A percentile compares a stretch with the other conserved stretches of the same genome.
Conservation (phyloP, 2,113 vertebrate genomes). For the Fukomys damarensis region DNA sequence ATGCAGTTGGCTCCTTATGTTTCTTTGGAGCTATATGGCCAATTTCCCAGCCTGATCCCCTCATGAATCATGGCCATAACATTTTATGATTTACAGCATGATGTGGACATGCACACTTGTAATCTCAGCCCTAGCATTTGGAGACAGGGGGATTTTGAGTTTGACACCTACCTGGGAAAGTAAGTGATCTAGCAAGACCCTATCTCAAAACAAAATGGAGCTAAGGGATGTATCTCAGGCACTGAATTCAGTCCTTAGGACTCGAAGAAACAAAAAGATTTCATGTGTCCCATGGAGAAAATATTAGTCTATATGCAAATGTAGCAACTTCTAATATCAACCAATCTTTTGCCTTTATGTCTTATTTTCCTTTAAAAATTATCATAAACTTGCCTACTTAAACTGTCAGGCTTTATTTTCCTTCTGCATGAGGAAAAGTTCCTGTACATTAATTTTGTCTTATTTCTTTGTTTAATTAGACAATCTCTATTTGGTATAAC, state of each 20-base stretch:
- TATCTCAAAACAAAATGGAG: not conserved
- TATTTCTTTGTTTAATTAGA: conserved; percentile 82
- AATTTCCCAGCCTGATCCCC: not conserved
- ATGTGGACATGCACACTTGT: not conserved
- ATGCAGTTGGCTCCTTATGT: not conserved
- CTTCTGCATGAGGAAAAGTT: conserved; percentile 65
- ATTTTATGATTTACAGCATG: not conserved
- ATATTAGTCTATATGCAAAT: not conserved
- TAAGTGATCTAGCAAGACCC: not conserved
- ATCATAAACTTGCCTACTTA: conserved; percentile 66
- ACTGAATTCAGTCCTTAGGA: not conserved
- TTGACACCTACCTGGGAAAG: not conserved
- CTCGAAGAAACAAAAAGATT: not conserved
- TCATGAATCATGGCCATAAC: not conserved
- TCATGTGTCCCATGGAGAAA: not conserved
- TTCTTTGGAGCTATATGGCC: not conserved
- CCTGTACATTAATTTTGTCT: conserved; percentile 71
- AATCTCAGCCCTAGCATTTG: not conserved
- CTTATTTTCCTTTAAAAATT: conserved; percentile 63
- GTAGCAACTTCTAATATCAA: not conserved
- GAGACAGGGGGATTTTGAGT: not conserved
- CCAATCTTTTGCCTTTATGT: not conserved
- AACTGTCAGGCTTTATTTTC: conserved; percentile 71
- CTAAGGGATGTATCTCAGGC: not conserved
- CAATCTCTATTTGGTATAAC: conserved; percentile 75